Conservation (phyloP, 2,797 vertebrate genomes). For the Eulemur albifrons region DNA sequence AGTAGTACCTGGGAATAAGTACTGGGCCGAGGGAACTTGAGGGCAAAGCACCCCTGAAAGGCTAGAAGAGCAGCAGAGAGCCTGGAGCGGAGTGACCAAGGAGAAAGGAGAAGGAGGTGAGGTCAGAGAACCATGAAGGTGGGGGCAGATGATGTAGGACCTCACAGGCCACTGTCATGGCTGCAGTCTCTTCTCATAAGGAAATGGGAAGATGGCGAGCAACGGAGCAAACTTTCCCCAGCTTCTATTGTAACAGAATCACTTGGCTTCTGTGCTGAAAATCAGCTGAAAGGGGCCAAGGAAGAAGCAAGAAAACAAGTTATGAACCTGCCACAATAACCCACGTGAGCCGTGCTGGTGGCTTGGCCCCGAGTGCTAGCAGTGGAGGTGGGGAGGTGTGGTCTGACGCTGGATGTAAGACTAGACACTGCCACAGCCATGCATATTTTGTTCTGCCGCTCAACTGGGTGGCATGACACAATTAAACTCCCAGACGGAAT, state of each 20-base stretch:
- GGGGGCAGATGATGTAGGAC: accelerated
- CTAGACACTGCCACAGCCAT: not conserved
- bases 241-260: not conserved
- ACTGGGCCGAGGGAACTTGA: not conserved
- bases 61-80: not conserved
- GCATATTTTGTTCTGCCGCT: not conserved
- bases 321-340: not conserved
- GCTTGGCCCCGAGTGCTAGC: too few species aligned
- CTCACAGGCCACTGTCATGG: not conserved
- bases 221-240: not conserved
- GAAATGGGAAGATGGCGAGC: not conserved
- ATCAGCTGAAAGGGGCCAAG: not conserved
- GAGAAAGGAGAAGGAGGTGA: not conserved
- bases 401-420: not conserved
- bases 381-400: not conserved
- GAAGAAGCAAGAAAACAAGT: not conserved
- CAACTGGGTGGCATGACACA: not conserved
- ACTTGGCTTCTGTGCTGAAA: not conserved
- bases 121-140: not conserved
- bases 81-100: not conserved
- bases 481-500: not conserved
- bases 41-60: not conserved
- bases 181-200: not conserved
- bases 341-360: not conserved
- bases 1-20: not conserved